Evolutionary conservation across 2,888 invertebrate genomes (phyloP).

Genomic region (Diplazon laetatorius): DNA sequence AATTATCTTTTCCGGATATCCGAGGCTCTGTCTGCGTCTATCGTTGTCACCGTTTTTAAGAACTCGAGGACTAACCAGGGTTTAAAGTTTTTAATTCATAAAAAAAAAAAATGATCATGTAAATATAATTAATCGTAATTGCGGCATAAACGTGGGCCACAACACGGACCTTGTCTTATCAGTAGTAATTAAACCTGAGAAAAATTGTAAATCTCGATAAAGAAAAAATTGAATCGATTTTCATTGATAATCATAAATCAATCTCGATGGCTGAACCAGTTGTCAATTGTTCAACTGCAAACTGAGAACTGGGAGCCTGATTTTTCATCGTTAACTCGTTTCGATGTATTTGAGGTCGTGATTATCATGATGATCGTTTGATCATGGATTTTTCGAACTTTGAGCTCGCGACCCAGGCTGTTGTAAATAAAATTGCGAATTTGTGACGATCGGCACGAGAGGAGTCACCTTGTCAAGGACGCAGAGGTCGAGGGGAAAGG

Average conservation of each 20-base stretch:
- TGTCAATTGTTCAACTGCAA: too few species aligned
- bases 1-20: conserved; percentile 44
- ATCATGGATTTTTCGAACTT: conserved; percentile 2
- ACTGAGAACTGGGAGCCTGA: too few species aligned
- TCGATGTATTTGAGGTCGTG: not conserved
- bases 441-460: conserved; percentile 24
- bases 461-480: too few species aligned
- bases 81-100: conserved; percentile 75
- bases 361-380: not conserved
- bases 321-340: conserved; percentile 23
- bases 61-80: conserved; percentile 82
- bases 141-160: conserved; percentile 24
- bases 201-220: not conserved
- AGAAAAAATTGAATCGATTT: too few species aligned
- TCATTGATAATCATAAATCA: too few species aligned
- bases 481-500: too few species aligned
- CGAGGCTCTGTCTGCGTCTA: conserved; percentile 42
- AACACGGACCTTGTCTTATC: conserved; percentile 24
- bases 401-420: conserved; percentile 38
- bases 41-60: conserved; percentile 65
- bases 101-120: too few species aligned
- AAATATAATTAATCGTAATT: conserved; percentile 56
- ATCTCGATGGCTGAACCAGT: too few species aligned
- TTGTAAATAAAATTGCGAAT: conserved; percentile 55
- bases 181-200: conserved; percentile 33